Conservation (phyloP, 1,140 invertebrate species). For the Micrasema minimum region DNA sequence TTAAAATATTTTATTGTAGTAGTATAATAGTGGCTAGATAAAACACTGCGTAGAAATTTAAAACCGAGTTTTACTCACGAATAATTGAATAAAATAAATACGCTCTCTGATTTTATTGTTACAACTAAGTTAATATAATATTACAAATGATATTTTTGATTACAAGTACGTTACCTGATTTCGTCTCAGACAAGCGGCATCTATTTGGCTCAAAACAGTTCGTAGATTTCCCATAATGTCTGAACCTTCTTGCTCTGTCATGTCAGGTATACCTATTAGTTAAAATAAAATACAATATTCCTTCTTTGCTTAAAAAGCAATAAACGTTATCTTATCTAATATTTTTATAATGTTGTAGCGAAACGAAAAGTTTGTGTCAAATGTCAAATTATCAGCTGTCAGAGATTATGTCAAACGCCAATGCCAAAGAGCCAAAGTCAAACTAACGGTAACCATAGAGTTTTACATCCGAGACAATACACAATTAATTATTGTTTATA, state of each 20-base stretch:
- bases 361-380: too few relatives aligned
- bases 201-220: conserved; percentile 61
- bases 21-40: background rate
- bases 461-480: too few relatives aligned
- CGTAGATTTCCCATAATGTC: conserved; percentile 62
- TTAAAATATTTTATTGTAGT: background rate
- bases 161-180: conserved; percentile 56
- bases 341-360: too few relatives aligned
- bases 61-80: background rate
- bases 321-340: too few relatives aligned
- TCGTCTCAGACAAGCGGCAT: conserved; percentile 58
- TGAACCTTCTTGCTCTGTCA: conserved; percentile 4
- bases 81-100: background rate
- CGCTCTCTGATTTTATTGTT: background rate
- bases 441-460: too few relatives aligned
- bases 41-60: background rate
- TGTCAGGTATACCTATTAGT: too few relatives aligned
- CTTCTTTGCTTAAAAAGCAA: too few relatives aligned
- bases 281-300: too few relatives aligned
- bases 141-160: background rate
- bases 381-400: too few relatives aligned
- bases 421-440: too few relatives aligned
- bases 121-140: background rate
- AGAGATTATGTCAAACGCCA: too few relatives aligned
- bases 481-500: too few relatives aligned